A percentile compares a stretch with the other conserved stretches of the same genome.
phyloP scores from a whole-genome alignment of 2,113 vertebrate genomes.

The Petaurus breviceps region DNA sequence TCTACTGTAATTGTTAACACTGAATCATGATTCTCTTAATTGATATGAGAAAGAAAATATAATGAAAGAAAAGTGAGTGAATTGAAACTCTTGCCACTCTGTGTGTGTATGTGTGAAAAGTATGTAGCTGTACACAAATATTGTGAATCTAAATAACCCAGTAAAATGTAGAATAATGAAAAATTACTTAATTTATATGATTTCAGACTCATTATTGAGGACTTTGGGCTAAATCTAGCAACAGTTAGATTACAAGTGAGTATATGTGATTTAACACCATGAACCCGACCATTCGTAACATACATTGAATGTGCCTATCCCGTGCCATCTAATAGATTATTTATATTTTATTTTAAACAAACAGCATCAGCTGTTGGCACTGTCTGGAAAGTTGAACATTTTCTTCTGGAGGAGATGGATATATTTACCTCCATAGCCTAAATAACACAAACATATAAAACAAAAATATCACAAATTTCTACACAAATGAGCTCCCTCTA shows the following conservation, averaged over 20 bases:
- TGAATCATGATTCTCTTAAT: not conserved
- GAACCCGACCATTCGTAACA: not conserved
- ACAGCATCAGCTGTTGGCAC: not conserved
- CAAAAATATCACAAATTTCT: not conserved
- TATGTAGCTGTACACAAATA: not conserved
- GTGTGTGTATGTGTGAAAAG: not conserved
- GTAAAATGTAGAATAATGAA: not conserved
- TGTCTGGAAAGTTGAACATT: not conserved
- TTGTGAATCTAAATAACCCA: not conserved
- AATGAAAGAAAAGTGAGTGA: not conserved
- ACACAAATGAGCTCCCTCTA: not conserved
- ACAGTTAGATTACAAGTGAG: not conserved
- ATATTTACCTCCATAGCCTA: not conserved
- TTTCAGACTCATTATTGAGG: not conserved
- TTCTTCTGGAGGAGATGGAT: not conserved
- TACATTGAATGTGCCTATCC: not conserved
- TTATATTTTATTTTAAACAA: not conserved
- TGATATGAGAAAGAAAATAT: not conserved
- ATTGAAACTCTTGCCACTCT: not conserved
- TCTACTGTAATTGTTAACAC: not conserved
- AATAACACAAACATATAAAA: not conserved
- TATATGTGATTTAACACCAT: not conserved
- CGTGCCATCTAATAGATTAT: not conserved
- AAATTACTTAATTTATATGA: not conserved
- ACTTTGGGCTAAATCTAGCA: not conserved